Conservation (phyloP, 1,140 invertebrate genomes). For the Ptiloglossa arizonensis region DNA sequence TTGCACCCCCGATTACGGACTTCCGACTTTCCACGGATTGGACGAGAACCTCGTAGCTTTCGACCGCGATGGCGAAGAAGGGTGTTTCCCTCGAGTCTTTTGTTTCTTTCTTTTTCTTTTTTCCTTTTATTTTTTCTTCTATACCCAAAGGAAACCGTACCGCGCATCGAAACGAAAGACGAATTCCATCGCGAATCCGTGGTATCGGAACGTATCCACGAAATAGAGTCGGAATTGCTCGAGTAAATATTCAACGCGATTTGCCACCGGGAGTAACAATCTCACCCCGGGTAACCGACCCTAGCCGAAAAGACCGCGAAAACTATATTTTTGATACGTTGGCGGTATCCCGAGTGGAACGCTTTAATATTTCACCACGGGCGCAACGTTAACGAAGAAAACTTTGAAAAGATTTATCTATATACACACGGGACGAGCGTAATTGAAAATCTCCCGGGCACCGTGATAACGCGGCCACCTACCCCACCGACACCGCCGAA, state of each 20-base stretch:
- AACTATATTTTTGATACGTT: constrained; percentile 6
- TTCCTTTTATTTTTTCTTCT: too few species aligned
- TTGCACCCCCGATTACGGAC: too few species aligned
- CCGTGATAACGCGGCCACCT: not conserved
- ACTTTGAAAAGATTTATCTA: not conserved
- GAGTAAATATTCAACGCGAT: constrained; percentile 19
- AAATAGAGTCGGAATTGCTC: not conserved
- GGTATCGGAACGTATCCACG: too few species aligned
- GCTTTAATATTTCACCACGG: not conserved
- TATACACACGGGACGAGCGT: not conserved
- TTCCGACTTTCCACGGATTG: too few species aligned
- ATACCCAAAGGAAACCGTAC: too few species aligned
- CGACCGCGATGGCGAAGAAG: too few species aligned
- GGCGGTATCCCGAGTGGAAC: too few species aligned
- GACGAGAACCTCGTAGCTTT: too few species aligned
- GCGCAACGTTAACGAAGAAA: not conserved
- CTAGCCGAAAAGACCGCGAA: not conserved
- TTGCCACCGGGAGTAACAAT: constrained; percentile 14
- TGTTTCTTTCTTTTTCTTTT: too few species aligned
- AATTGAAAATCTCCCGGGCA: constrained; percentile 3
- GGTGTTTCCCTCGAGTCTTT: too few species aligned
- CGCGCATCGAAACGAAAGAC: too few species aligned
- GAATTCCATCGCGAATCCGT: too few species aligned
- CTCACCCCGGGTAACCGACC: not conserved
- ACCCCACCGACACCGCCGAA: not conserved